Conservation (phyloP, 92 coral and sea anemone genomes). For the Paragorgia papillata region DNA sequence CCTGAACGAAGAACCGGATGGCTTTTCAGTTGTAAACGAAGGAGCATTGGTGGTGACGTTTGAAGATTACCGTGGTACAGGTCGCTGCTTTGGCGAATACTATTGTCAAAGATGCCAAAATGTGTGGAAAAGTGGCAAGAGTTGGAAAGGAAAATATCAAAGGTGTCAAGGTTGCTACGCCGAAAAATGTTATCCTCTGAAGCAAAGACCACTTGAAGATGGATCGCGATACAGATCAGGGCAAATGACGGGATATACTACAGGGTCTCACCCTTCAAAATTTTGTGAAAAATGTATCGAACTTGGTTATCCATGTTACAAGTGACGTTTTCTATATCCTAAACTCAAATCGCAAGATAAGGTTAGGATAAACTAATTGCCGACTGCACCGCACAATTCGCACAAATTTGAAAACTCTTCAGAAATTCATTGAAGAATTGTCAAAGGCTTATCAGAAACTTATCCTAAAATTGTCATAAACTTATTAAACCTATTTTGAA, state of each 20-base stretch:
- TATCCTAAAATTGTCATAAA: too few relatives aligned
- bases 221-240: neutral
- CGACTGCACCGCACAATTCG: too few relatives aligned
- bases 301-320: neutral
- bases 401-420: too few relatives aligned
- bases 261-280: neutral
- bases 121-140: constrained; percentile 25
- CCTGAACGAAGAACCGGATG: neutral
- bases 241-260: too few relatives aligned
- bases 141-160: constrained; percentile 25
- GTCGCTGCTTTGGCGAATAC: constrained; percentile 44
- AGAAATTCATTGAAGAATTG: too few relatives aligned
- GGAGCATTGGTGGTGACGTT: constrained; percentile 49
- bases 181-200: constrained; percentile 18
- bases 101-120: constrained; percentile 30
- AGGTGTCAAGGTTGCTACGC: constrained; percentile 16
- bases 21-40: constrained; percentile 27
- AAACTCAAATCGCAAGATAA: too few relatives aligned
- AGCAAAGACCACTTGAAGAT: constrained; percentile 10
- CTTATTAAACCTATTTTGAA: too few relatives aligned
- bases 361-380: too few relatives aligned
- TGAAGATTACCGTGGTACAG: constrained; percentile 38
- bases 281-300: constrained; percentile 32
- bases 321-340: too few relatives aligned
- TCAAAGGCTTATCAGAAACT: too few relatives aligned